phyloP scores from a whole-genome alignment of 2,113 vertebrate species.

The Tychaedon coryphoeus region DNA sequence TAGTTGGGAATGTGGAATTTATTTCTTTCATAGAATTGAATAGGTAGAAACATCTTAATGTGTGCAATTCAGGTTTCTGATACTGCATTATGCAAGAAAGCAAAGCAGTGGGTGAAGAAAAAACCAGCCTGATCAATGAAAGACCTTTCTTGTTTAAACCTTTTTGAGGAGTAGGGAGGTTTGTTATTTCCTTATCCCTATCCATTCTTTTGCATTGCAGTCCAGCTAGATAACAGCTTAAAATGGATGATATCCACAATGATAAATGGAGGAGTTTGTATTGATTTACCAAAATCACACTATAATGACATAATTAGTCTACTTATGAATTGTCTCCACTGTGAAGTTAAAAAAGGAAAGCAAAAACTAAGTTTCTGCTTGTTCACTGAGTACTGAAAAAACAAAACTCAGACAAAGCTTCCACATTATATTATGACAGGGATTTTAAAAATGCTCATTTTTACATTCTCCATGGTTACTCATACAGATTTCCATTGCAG shows the following conservation, averaged over 20 bases:
- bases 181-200: not conserved
- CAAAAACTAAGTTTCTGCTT: not conserved
- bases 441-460: not conserved
- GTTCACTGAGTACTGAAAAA: not conserved
- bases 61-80: not conserved
- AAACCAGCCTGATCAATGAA: not conserved
- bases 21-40: not conserved
- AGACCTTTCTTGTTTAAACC: not conserved
- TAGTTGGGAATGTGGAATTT: not conserved
- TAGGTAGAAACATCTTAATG: not conserved
- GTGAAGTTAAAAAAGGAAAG: not conserved
- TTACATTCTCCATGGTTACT: not conserved
- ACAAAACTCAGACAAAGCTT: not conserved
- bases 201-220: not conserved
- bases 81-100: not conserved
- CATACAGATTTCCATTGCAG: not conserved
- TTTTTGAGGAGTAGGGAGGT: not conserved
- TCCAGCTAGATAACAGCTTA: not conserved
- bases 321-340: not conserved
- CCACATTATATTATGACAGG: not conserved
- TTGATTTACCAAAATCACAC: slow-evolving; percentile 33
- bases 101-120: not conserved
- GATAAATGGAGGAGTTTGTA: not conserved
- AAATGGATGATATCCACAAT: not conserved
- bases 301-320: not conserved